Evolutionary conservation across 2,888 invertebrate genomes (phyloP).

Genomic region (Napeogenes sylphis): DNA sequence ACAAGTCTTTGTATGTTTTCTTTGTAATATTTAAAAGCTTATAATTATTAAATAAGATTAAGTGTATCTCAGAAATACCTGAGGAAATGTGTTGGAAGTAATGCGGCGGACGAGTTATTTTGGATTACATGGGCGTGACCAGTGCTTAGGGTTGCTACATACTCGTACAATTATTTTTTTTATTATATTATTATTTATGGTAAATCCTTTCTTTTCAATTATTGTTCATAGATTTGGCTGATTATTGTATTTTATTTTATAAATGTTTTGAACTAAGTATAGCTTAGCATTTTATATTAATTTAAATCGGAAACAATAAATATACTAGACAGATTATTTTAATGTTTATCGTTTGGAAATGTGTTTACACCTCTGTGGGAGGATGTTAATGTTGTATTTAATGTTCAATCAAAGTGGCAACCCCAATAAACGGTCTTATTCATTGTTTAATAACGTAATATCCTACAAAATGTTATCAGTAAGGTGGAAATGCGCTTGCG

Average conservation of each 20-base stretch:
- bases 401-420: neutral
- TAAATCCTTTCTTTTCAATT: neutral
- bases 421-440: slow-evolving; percentile 10
- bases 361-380: neutral
- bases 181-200: neutral
- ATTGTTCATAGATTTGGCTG: too few species aligned
- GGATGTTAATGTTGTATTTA: slow-evolving; percentile 6
- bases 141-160: neutral
- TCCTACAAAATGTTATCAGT: slow-evolving; percentile 17
- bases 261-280: too few species aligned
- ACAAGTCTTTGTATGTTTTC: too few species aligned
- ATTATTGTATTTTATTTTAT: too few species aligned
- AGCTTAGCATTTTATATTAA: too few species aligned
- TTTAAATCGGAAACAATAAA: too few species aligned
- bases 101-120: slow-evolving; percentile 28
- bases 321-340: neutral
- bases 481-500: neutral
- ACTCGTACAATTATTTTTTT: neutral
- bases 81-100: slow-evolving; percentile 34
- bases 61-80: slow-evolving; percentile 27
- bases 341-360: neutral
- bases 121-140: slow-evolving; percentile 17
- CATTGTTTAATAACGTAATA: slow-evolving; percentile 28
- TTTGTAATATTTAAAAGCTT: neutral
- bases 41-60: slow-evolving; percentile 5